A percentile compares a stretch with the other conserved stretches of the same genome.
Evolutionary conservation across 92 coral and sea anemone genomes (phyloP).

Genomic region (Pocillopora meandrina): DNA sequence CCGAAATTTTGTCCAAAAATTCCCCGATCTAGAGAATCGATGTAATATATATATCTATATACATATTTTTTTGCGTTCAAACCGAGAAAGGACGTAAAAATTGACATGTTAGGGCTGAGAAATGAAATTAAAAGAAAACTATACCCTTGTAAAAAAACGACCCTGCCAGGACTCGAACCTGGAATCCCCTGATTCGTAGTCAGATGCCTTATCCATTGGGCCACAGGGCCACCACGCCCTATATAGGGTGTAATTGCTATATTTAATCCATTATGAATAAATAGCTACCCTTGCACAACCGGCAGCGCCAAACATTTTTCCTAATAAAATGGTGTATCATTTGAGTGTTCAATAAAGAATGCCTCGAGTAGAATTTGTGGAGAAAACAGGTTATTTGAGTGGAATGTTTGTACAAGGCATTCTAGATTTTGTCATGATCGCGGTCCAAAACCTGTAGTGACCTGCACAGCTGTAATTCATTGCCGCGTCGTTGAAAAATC

Average conservation of each 20-base stretch:
- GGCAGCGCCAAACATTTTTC: neutral
- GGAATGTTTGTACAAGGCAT: too few relatives aligned
- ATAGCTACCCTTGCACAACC: neutral
- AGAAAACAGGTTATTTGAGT: too few relatives aligned
- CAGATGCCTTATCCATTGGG: conserved; percentile 99
- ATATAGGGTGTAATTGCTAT: accelerated
- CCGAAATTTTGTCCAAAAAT: too few relatives aligned
- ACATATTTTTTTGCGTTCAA: too few relatives aligned
- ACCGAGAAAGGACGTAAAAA: too few relatives aligned
- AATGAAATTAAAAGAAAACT: neutral
- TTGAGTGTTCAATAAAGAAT: neutral
- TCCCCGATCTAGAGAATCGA: too few relatives aligned
- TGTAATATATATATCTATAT: too few relatives aligned
- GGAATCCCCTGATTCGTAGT: conserved; percentile 98
- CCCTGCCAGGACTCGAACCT: conserved; percentile 99
- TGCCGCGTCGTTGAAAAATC: too few relatives aligned
- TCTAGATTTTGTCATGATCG: too few relatives aligned
- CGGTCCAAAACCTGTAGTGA: too few relatives aligned
- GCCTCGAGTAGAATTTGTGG: too few relatives aligned
- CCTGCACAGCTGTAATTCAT: too few relatives aligned
- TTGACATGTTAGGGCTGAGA: neutral
- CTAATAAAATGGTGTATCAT: neutral
- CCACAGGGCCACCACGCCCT: conserved; percentile 74
- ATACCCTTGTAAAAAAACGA: conserved; percentile 40
- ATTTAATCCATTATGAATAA: neutral